These are phyloP conservation scores for Dexiosoma caninum DNA, from an alignment of 2,888 invertebrate genomes.

Conservation along the genomic window DNA sequence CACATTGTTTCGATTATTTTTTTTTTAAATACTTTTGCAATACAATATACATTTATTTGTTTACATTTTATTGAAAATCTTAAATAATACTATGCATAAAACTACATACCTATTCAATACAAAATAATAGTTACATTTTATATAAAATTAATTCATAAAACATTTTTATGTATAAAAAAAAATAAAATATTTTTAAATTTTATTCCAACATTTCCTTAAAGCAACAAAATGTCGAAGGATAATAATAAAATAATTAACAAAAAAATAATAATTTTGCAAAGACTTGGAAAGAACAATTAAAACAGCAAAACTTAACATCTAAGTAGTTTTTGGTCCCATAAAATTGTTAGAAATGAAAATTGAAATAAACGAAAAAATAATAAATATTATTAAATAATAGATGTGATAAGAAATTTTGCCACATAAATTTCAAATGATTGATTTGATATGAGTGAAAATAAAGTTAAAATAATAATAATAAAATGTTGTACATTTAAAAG, in stretches of 20 bases:
- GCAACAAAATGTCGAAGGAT: background rate
- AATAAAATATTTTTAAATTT: conserved; percentile 46
- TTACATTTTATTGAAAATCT: conserved; percentile 69
- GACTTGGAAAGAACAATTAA: background rate
- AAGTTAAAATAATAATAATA: conserved; percentile 1
- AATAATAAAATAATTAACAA: conserved; percentile 58
- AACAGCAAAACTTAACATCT: conserved; percentile 76
- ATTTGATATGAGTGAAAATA: conserved; percentile 46
- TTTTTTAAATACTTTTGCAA: conserved; percentile 65
- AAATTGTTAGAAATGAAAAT: conserved; percentile 68
- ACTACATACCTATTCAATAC: conserved; percentile 74
- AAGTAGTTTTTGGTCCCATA: conserved; percentile 80
- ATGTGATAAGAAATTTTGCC: conserved; percentile 52
- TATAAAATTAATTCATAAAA: conserved; percentile 63
- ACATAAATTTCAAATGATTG: conserved; percentile 24
- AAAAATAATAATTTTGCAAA: background rate
- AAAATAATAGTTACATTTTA: conserved; percentile 73
- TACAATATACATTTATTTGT: conserved; percentile 54
- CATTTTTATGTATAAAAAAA: conserved; percentile 39
- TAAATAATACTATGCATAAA: conserved; percentile 73
- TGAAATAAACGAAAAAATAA: conserved; percentile 44
- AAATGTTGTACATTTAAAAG: conserved; percentile 61
- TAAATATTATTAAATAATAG: conserved; percentile 52
- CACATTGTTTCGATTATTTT: background rate
- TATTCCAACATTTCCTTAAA: conserved; percentile 21